Evolutionary conservation across 92 coral and sea anemone genomes (phyloP).

Genomic region (Palythoa caribaeorum): DNA sequence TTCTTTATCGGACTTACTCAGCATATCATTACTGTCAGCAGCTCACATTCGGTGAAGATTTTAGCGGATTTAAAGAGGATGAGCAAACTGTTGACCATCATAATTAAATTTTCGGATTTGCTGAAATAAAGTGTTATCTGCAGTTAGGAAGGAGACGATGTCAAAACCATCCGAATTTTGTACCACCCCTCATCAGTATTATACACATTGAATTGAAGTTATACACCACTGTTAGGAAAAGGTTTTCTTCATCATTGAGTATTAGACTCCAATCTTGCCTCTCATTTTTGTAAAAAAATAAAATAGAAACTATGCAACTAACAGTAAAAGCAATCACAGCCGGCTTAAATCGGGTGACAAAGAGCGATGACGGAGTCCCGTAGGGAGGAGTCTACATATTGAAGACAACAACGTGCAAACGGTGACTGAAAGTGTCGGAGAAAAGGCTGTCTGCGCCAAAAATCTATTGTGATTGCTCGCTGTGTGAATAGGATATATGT

Average conservation of each 20-base stretch:
- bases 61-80: slow-evolving; percentile 2
- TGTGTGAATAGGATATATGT: not conserved
- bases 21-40: not conserved
- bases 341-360: not conserved
- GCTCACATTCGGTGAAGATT: slow-evolving; percentile 3
- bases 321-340: not conserved
- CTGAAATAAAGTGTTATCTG: slow-evolving; percentile 25
- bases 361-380: not conserved
- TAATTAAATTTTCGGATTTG: slow-evolving; percentile 45
- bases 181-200: not conserved
- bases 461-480: not conserved
- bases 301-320: no score
- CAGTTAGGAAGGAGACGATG: slow-evolving; percentile 2
- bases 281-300: not conserved
- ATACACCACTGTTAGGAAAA: not conserved
- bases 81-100: not conserved
- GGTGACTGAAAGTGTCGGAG: not conserved
- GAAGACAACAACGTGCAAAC: not conserved
- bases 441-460: not conserved
- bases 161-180: not conserved
- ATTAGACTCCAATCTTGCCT: not conserved
- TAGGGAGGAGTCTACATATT: not conserved
- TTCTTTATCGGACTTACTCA: not conserved
- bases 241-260: slow-evolving; percentile 9
- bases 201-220: not conserved